Evolutionary conservation across 1,140 invertebrate species (phyloP).

Genomic region (Neodiprion pinetum): DNA sequence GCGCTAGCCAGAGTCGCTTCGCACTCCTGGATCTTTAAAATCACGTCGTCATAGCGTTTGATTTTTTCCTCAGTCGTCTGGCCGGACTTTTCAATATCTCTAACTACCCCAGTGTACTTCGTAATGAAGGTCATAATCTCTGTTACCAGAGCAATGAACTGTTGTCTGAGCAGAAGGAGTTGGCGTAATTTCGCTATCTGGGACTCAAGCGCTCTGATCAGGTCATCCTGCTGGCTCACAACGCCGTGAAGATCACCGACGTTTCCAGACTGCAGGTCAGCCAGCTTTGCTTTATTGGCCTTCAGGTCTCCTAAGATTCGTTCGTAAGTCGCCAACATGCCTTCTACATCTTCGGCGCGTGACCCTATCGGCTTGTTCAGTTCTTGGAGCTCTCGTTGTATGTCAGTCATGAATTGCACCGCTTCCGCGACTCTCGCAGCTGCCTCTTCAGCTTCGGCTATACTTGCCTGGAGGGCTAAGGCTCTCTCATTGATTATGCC

Average conservation of each 20-base stretch:
- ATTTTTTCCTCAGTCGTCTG: constrained; percentile 86
- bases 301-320: constrained; percentile 81
- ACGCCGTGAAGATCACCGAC: constrained; percentile 80
- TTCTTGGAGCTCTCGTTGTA: constrained; percentile 83
- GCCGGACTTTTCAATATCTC: constrained; percentile 82
- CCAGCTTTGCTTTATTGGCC: constrained; percentile 79
- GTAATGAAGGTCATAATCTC: constrained; percentile 88
- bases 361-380: constrained; percentile 86
- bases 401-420: constrained; percentile 78
- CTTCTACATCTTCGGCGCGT: constrained; percentile 83
- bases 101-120: constrained; percentile 85
- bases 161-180: constrained; percentile 80
- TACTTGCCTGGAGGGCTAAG: constrained; percentile 73
- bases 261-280: constrained; percentile 77
- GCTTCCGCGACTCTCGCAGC: constrained; percentile 80
- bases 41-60: constrained; percentile 81
- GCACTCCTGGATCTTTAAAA: constrained; percentile 84
- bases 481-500: constrained; percentile 79
- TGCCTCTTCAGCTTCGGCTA: constrained; percentile 80
- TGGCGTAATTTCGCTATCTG: constrained; percentile 82
- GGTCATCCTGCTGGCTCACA: constrained; percentile 81
- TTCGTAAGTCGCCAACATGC: constrained; percentile 79
- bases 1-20: constrained; percentile 87
- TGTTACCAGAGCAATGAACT: constrained; percentile 83
- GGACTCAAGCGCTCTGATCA: constrained; percentile 82